Conservation (phyloP, 2,113 vertebrate species). For the Phyllostomus discolor region DNA sequence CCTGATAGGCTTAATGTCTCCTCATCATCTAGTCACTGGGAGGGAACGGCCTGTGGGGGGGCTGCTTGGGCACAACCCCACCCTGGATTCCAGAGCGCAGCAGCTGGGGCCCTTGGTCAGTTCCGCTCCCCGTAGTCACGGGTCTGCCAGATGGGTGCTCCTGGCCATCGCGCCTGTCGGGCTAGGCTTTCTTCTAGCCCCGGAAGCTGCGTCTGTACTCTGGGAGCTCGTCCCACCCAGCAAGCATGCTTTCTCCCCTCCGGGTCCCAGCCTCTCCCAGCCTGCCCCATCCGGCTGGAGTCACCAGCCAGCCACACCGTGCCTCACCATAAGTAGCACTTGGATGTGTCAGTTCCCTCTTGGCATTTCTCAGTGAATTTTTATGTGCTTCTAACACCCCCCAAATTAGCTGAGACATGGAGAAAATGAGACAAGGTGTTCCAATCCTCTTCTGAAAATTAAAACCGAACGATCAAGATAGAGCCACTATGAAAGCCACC, state of each 20-base stretch:
- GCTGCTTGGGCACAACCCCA: not conserved
- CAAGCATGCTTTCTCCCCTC: not conserved
- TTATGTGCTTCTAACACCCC: not conserved
- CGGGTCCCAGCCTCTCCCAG: not conserved
- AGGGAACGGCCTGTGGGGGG: not conserved
- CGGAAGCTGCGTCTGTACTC: not conserved
- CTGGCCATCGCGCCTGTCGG: not conserved
- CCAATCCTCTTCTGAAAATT: not conserved
- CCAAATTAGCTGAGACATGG: not conserved
- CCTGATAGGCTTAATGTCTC: not conserved
- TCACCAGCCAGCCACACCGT: not conserved
- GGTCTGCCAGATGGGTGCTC: not conserved
- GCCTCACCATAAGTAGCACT: not conserved
- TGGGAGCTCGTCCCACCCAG: not conserved
- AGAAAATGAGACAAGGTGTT: conserved; percentile 32
- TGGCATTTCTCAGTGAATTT: not conserved
- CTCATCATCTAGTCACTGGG: not conserved
- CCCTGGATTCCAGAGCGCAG: not conserved
- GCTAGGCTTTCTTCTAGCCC: not conserved
- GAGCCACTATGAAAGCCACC: not conserved
- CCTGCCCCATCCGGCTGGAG: not conserved
- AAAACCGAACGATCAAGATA: not conserved
- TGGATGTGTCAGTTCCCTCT: not conserved
- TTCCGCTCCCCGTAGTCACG: not conserved
- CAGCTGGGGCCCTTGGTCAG: not conserved